Evolutionary conservation across 1,140 invertebrate species (phyloP), one percentile per base, ranked within the genome.

Genomic region (Trichonephila clavipes): DNA sequence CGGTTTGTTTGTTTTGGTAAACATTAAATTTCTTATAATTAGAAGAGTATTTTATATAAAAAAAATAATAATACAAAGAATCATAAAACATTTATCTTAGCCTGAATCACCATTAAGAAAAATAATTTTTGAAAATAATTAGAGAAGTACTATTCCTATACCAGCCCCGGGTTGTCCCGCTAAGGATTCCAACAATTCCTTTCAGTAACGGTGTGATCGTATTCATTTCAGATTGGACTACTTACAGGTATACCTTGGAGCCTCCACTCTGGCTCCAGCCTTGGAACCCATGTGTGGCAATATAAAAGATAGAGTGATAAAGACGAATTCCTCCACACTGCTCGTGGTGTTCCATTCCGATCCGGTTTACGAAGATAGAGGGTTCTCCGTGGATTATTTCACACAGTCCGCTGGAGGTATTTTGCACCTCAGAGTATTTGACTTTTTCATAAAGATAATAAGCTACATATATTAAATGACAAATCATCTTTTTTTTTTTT

Each of bases 341-440:
- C 69, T 94, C 0, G 28, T 95, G 14, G 69, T 92, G 19, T 95
- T 95, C 82, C 94, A 94, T 19, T 94, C 94, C 0, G 95, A 95
- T 81, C 62, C 92, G 0, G 94, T 87, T 51, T 94, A 94, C 64
- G 94, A 95, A 88, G 89, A 87, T 24, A 59, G 81, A 19, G 95
- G 95, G 8, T 95, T 95, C 64, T 90, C 94, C 2, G 28, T 95
- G 19, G 89, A 94, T 83, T 88, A 95, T 40, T 94, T 91, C 61
- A 85, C 91, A 2, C 90, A 95, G 58, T 64, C 40, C 2, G 64
- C 66, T 2, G 94, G 90, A 93, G 94, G 95, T 94, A 90, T 62
- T 51, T 51, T 10, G 10, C 51, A 51, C 7, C 4, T 51, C 51
- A 51, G 2, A 51, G 5, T 10, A 5, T 10, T 7, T 51, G 51